Evolutionary conservation across 1,140 invertebrate genomes (phyloP).

Genomic region (Drosophila saltans): DNA sequence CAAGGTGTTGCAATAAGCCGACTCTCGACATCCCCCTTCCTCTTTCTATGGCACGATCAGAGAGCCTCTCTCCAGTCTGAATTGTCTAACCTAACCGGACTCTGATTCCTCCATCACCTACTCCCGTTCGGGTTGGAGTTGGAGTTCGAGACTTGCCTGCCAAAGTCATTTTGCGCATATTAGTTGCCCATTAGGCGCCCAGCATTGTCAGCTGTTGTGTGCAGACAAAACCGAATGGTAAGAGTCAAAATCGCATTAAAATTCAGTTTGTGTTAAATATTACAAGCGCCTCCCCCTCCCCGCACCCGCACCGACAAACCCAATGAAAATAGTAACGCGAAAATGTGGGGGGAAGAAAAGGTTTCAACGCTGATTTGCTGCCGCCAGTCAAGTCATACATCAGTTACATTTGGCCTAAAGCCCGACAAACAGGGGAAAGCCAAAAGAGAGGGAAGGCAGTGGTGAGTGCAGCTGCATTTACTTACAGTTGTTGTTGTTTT

Average conservation of each 20-base stretch:
- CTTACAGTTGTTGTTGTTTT: slow-evolving; percentile 22
- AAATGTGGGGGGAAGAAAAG: slow-evolving; percentile 38
- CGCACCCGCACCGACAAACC: background rate
- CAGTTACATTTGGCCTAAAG: slow-evolving; percentile 23
- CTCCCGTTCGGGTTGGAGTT: no score
- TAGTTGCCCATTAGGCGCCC: slow-evolving; percentile 78
- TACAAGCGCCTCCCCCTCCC: slow-evolving; percentile 57
- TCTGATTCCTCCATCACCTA: background rate
- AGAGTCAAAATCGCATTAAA: slow-evolving; percentile 69
- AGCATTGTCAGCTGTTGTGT: slow-evolving; percentile 52
- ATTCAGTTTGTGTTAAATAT: slow-evolving; percentile 80
- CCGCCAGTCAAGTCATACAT: slow-evolving; percentile 65
- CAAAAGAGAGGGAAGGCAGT: no score
- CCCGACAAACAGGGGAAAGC: background rate
- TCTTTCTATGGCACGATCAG: slow-evolving; percentile 40
- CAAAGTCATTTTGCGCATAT: slow-evolving; percentile 79
- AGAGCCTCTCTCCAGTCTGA: slow-evolving; percentile 3
- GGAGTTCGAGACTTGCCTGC: slow-evolving; percentile 71
- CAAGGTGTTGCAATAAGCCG: slow-evolving; percentile 57
- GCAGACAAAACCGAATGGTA: background rate
- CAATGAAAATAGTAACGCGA: background rate
- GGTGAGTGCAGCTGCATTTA: slow-evolving; percentile 42
- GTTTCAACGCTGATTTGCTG: slow-evolving; percentile 67
- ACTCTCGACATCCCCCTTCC: background rate
- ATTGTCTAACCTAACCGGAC: slow-evolving; percentile 13